Percentiles rank a stretch among this genome's conserved stretches.
phyloP scores from a whole-genome alignment of 2,113 vertebrate species.

The Syrrhaptes paradoxus region DNA sequence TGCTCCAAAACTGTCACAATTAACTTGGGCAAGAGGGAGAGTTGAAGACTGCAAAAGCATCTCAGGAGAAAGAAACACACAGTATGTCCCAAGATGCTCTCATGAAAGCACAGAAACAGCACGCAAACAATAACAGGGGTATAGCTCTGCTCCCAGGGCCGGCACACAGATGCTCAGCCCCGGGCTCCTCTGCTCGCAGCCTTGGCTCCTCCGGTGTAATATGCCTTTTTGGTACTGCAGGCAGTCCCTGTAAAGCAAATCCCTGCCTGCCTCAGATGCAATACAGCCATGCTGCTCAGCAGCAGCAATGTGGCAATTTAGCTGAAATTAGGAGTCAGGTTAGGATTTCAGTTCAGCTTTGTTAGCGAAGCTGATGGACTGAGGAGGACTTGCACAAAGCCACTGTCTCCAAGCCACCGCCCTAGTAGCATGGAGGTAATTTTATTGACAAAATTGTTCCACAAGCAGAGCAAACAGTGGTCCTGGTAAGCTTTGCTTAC shows the following conservation, averaged over 20 bases:
- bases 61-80: not conserved
- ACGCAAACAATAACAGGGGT: not conserved
- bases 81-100: not conserved
- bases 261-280: not conserved
- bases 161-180: fast-evolving
- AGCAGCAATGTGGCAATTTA: not conserved
- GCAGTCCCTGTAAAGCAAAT: not conserved
- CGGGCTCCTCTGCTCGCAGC: fast-evolving
- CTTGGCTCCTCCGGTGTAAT: not conserved
- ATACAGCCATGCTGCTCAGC: not conserved
- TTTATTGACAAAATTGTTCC: not conserved
- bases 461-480: not conserved
- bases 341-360: not conserved
- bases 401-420: not conserved
- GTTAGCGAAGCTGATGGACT: not conserved
- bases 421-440: not conserved
- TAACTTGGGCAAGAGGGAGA: not conserved
- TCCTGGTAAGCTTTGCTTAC: not conserved
- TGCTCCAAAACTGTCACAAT: conserved; percentile 51
- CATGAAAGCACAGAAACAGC: not conserved
- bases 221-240: not conserved
- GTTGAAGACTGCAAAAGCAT: not conserved
- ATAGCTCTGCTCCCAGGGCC: not conserved
- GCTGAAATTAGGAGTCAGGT: not conserved
- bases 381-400: not conserved